These are phyloP conservation scores for Phasianus colchicus DNA, from an alignment of 2,113 vertebrate species.

Conservation along the genomic window DNA sequence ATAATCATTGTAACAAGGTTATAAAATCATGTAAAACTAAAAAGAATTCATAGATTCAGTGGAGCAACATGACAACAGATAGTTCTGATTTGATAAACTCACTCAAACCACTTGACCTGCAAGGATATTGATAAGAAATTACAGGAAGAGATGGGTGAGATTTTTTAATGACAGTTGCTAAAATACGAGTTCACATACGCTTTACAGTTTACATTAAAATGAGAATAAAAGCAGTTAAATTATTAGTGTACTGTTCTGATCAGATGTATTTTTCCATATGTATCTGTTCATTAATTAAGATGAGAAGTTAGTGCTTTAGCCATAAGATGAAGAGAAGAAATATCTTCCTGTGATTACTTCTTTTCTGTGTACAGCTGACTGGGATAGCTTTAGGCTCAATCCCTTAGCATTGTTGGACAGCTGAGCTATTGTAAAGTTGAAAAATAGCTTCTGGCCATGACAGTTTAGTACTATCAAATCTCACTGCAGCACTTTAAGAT, in stretches of 20 bases:
- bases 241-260: not conserved
- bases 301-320: not conserved
- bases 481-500: not conserved
- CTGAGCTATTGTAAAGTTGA: rapidly evolving
- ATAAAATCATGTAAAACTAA: not conserved
- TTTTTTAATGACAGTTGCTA: not conserved
- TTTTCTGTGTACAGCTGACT: not conserved
- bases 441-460: not conserved
- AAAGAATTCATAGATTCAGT: not conserved
- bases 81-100: not conserved
- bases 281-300: not conserved
- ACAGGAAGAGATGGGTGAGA: not conserved
- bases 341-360: not conserved
- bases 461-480: not conserved
- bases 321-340: not conserved
- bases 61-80: not conserved
- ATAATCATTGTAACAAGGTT: not conserved
- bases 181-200: not conserved
- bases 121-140: not conserved
- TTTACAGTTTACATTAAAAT: not conserved
- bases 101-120: not conserved
- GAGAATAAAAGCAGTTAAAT: not conserved
- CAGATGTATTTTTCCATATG: not conserved
- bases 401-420: rapidly evolving
- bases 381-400: not conserved